phyloP scores from a whole-genome alignment of 2,797 vertebrate species.

The Dryobates pubescens region DNA sequence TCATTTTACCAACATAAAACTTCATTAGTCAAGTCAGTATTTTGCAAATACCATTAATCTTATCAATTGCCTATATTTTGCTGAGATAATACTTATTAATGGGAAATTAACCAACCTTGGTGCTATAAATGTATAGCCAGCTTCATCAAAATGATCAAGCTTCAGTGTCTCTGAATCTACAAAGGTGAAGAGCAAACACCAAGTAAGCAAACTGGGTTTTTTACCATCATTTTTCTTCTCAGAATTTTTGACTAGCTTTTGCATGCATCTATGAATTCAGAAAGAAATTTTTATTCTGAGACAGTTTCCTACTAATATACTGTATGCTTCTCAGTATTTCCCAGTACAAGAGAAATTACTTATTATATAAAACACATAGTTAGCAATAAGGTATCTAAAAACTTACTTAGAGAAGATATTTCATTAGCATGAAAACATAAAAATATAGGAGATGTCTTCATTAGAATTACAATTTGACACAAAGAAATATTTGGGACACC shows the following conservation, averaged over 20 bases:
- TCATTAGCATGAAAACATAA: background rate
- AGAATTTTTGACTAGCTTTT: background rate
- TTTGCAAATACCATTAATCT: background rate
- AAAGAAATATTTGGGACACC: background rate
- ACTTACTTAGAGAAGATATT: background rate
- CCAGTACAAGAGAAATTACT: background rate
- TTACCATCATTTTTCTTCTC: background rate
- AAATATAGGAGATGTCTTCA: background rate
- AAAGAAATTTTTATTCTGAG: background rate
- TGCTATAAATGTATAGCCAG: conserved; percentile 92
- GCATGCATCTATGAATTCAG: background rate
- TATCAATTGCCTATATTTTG: background rate
- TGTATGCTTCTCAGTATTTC: background rate
- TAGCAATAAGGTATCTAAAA: background rate
- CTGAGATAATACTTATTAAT: background rate
- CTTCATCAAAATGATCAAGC: conserved; percentile 88
- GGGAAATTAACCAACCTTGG: conserved; percentile 86
- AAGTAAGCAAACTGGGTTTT: background rate
- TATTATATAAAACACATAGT: background rate
- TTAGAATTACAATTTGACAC: background rate
- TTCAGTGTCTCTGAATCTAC: conserved; percentile 90
- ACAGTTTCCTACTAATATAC: background rate
- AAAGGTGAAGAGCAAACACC: conserved; percentile 52
- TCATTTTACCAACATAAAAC: background rate
- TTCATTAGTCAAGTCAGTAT: background rate